Conservation (phyloP, 2,797 vertebrate species). For the Artibeus jamaicensis region DNA sequence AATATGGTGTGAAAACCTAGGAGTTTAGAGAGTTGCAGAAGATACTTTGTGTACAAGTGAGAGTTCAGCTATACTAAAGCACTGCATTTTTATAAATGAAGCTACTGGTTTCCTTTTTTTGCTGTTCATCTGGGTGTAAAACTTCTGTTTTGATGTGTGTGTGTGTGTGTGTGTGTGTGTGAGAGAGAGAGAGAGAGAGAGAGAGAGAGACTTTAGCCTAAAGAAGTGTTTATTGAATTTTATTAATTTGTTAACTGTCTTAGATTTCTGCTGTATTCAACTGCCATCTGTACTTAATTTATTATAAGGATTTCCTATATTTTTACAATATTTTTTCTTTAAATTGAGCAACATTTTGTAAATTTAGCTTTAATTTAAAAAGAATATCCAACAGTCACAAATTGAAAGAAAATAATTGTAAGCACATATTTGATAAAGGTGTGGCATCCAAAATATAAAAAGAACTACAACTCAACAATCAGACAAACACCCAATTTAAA, state of each 20-base stretch:
- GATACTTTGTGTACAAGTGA: not conserved
- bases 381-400: not conserved
- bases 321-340: slow-evolving; percentile 27
- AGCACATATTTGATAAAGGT: not conserved
- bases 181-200: no score
- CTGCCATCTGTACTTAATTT: not conserved
- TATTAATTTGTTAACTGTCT: not conserved
- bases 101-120: not conserved
- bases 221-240: not conserved
- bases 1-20: not conserved
- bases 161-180: not conserved
- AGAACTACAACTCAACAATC: not conserved
- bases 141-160: not conserved
- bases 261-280: not conserved
- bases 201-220: not conserved
- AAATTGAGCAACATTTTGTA: not conserved
- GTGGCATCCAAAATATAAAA: not conserved
- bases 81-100: not conserved
- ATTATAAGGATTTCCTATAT: not conserved
- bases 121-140: not conserved
- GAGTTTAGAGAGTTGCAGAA: not conserved
- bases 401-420: not conserved
- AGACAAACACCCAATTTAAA: not conserved
- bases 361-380: not conserved
- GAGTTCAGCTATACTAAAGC: not conserved